Base-by-base conservation (phyloP, 2,797 vertebrate species). In the Enoplosus armatus region DNA sequence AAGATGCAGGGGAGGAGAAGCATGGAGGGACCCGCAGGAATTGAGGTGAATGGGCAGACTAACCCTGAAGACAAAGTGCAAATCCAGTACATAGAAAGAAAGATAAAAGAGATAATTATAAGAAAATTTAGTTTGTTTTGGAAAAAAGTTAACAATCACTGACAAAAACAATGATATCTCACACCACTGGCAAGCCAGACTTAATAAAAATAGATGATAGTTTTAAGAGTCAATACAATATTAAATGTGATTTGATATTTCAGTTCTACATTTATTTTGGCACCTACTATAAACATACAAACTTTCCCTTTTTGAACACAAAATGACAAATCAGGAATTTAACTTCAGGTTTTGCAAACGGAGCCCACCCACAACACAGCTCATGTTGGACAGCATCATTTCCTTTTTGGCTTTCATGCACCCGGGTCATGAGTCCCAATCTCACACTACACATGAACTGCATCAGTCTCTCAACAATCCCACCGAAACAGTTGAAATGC, bases 361-460 rank as follows among this genome's bases (percentile, higher is more conserved):
- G 18, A 54, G 18, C 1, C 48, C 22, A 4, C 16, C 1, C n/a
- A 31, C 31, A 41, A 51, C 66, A 47, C 61, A 39, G 9, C 33
- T 51, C 48, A 20, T 14, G 26, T 12, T 33, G 39, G 18, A 41
- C 4, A 18, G 2, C 3, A 1, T 26, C 0, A 51, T 35, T 22
- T 45, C n/a, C 37, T 27, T 33, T 47, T 6, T 48, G 47, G 31
- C n/a, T 1, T 27, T 4, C 26, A 2, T 11, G 5, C 70, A 59
- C 22, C 53, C 29, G 27, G 41, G 31, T 55, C 67, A 47, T 8
- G 8, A 56, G 51, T 71, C 75, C n/a, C 64, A 70, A 45, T 41
- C 62, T n/a, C 48, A 53, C 27, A 7, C 37, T 12, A 56, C 26
- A 68, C 62, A 26, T n/a, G 20, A 47, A 47, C 31, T 63, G 47